These are phyloP conservation scores for Gymnothorax javanicus DNA, from an alignment of 2,797 vertebrate species.

Conservation along the genomic window DNA sequence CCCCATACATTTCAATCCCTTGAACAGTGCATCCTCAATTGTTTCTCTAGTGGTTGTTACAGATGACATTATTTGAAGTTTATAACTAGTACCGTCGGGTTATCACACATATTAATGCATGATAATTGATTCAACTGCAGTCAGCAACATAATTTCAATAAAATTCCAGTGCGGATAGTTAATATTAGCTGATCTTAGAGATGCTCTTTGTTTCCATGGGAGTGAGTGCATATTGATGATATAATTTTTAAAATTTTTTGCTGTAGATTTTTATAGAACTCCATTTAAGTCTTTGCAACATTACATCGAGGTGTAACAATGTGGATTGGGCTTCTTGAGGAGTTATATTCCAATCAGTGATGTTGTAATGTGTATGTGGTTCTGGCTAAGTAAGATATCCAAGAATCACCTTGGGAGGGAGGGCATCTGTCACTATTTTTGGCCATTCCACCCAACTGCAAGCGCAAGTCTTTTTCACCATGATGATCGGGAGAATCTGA, in stretches of 20 bases:
- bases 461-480: too few relatives aligned
- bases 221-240: too few relatives aligned
- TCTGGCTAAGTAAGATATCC: neutral
- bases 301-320: too few relatives aligned
- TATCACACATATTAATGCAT: too few relatives aligned
- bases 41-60: neutral
- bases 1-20: neutral
- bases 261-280: neutral
- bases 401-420: neutral
- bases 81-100: neutral
- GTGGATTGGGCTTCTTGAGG: too few relatives aligned
- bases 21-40: neutral
- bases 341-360: too few relatives aligned
- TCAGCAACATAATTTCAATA: neutral
- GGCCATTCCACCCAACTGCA: too few relatives aligned
- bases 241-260: too few relatives aligned
- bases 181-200: neutral
- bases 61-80: neutral
- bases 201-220: neutral
- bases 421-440: neutral
- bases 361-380: neutral
- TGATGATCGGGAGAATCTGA: neutral
- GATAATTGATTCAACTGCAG: too few relatives aligned
- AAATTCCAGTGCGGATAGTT: neutral
- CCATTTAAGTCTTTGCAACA: too few relatives aligned